A percentile compares a stretch with the other conserved stretches of the same genome.
Conservation (phyloP, 2,113 vertebrate genomes). For the Aphyosemion australe region DNA sequence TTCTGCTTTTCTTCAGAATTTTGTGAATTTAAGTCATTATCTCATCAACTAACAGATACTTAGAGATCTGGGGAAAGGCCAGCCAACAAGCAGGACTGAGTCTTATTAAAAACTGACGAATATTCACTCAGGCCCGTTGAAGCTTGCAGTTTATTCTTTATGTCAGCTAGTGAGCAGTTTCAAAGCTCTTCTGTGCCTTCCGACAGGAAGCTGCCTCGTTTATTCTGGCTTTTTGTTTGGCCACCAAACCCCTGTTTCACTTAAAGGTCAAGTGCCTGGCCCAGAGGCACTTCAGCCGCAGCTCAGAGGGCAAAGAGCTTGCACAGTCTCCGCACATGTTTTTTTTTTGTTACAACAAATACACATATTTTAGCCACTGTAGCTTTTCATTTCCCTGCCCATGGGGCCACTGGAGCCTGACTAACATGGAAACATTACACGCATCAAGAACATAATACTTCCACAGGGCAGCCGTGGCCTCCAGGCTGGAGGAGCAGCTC, state of each 20-base stretch:
- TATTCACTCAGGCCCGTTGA: constrained; percentile 2
- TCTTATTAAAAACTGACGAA: neutral
- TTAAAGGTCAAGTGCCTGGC: constrained; percentile 50
- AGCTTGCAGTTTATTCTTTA: neutral
- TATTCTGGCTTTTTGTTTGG: constrained; percentile 23
- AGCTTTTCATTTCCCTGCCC: constrained; percentile 9
- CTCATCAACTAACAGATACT: too few species aligned
- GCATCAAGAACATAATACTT: constrained; percentile 15
- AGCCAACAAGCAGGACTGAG: neutral
- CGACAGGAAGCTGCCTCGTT: constrained; percentile 15
- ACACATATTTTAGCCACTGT: constrained; percentile 27
- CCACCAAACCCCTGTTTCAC: constrained; percentile 24
- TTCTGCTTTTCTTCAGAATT: too few species aligned
- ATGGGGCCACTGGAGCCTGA: constrained; percentile 12
- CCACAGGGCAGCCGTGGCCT: neutral
- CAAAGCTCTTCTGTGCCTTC: constrained; percentile 9
- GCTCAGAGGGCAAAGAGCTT: constrained; percentile 29
- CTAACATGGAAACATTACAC: constrained; percentile 19
- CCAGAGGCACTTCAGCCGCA: constrained; percentile 50
- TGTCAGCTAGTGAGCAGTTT: constrained; percentile 4
- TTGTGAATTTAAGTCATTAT: too few species aligned
- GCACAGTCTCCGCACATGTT: constrained; percentile 2
- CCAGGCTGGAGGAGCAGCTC: neutral
- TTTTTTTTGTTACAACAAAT: constrained; percentile 6
- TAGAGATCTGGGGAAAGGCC: too few species aligned